A percentile compares a stretch with the other conserved stretches of the same genome.
phyloP scores from a whole-genome alignment of 2,797 vertebrate species.

The Loris lydekkerianus region DNA sequence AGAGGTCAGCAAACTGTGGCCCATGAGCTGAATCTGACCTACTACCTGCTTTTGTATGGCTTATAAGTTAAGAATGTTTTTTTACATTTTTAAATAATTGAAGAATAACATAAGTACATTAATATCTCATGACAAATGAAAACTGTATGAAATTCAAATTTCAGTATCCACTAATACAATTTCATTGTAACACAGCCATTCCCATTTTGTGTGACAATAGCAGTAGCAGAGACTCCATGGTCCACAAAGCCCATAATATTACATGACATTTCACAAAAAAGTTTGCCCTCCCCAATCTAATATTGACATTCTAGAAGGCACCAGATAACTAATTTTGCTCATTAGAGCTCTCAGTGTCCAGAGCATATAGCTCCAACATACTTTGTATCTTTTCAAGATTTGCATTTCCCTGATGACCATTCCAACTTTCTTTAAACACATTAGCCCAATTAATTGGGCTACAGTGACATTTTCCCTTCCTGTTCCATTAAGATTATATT shows the following conservation, averaged over 20 bases:
- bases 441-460: background rate
- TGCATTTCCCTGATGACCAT: background rate
- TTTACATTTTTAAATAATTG: slow-evolving; percentile 9
- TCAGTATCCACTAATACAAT: background rate
- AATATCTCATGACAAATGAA: background rate
- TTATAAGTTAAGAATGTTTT: slow-evolving; percentile 9
- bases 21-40: background rate
- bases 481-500: slow-evolving; percentile 28
- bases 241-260: background rate
- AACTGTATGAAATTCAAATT: slow-evolving; percentile 3
- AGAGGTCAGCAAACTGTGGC: background rate
- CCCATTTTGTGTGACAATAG: background rate
- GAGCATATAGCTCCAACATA: background rate
- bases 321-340: background rate
- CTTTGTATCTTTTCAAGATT: background rate
- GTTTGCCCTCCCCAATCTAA: background rate
- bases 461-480: background rate
- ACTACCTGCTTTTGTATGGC: background rate
- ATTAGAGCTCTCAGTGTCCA: background rate
- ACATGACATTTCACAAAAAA: background rate
- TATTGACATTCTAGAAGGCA: background rate
- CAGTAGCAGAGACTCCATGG: background rate
- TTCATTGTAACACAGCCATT: background rate
- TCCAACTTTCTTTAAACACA: background rate
- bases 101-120: background rate